These are phyloP conservation scores for Neotoma lepida DNA, from an alignment of 2,113 vertebrate species.

Conservation along the genomic window DNA sequence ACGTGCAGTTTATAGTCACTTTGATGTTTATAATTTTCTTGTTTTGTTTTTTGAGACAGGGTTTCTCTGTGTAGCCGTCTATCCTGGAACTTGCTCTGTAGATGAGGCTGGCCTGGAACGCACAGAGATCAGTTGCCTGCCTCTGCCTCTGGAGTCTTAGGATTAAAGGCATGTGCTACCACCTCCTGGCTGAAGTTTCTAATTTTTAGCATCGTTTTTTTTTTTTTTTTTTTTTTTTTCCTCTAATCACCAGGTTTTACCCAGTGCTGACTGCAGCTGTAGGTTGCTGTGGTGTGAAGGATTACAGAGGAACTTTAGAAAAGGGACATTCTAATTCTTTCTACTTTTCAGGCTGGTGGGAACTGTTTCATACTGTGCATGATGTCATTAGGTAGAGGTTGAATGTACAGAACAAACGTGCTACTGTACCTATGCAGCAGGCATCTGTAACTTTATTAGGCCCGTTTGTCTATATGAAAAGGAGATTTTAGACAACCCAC, in stretches of 20 bases:
- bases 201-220: not conserved
- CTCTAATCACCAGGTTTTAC: not conserved
- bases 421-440: not conserved
- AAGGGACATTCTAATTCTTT: not conserved
- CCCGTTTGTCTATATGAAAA: not conserved
- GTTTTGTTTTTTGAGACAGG: not conserved
- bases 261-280: not conserved
- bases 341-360: not conserved
- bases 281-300: not conserved
- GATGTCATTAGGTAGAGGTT: not conserved
- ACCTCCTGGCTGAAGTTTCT: not conserved
- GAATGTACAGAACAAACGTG: not conserved
- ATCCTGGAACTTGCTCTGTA: not conserved
- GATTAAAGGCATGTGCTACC: not conserved
- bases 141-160: not conserved
- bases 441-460: not conserved
- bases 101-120: not conserved
- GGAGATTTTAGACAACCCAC: not conserved
- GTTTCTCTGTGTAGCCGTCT: not conserved
- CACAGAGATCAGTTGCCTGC: not conserved
- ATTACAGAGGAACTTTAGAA: not conserved
- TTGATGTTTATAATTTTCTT: not conserved
- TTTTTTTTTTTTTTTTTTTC: conserved; percentile 14
- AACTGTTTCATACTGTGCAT: not conserved
- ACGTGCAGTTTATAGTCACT: not conserved